Conservation (phyloP, 92 coral and sea anemone species). For the Isaurus tuberculatus region DNA sequence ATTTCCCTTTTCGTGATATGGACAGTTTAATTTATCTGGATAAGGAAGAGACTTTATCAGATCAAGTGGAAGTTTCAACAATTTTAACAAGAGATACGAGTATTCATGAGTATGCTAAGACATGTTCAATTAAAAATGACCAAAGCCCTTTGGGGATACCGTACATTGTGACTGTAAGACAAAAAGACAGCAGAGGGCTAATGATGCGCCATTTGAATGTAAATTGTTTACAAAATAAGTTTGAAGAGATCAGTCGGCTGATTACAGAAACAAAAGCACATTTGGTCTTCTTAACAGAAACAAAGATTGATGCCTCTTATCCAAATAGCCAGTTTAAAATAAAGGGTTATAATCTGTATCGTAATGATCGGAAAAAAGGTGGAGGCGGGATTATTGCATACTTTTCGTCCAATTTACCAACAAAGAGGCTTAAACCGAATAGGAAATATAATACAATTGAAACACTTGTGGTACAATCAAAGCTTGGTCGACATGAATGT, state of each 20-base stretch:
- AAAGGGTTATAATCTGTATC: slow-evolving; percentile 54
- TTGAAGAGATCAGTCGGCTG: slow-evolving; percentile 29
- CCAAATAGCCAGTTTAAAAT: slow-evolving; percentile 62
- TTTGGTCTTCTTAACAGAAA: slow-evolving; percentile 35
- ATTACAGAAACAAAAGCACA: slow-evolving; percentile 21
- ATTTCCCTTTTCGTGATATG: no score
- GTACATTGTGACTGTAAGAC: slow-evolving; percentile 1
- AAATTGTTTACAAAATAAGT: slow-evolving; percentile 43
- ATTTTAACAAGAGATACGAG: no score
- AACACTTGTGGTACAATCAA: slow-evolving; percentile 46
- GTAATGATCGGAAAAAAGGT: slow-evolving; percentile 54
- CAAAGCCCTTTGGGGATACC: no score
- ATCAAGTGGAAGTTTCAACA: no score
- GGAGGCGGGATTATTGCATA: slow-evolving; percentile 58
- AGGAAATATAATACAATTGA: slow-evolving; percentile 47
- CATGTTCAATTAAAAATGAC: not conserved
- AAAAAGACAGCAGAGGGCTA: slow-evolving; percentile 30
- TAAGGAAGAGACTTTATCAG: no score
- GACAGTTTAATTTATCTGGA: no score
- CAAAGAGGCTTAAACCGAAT: slow-evolving; percentile 26
- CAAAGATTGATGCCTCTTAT: slow-evolving; percentile 42
- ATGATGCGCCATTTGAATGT: slow-evolving; percentile 33
- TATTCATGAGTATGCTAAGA: no score
- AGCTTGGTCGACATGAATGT: slow-evolving; percentile 47
- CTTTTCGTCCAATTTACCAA: slow-evolving; percentile 32